Base-by-base conservation (phyloP, 2,888 invertebrate genomes). In the Frankliniella fusca region DNA sequence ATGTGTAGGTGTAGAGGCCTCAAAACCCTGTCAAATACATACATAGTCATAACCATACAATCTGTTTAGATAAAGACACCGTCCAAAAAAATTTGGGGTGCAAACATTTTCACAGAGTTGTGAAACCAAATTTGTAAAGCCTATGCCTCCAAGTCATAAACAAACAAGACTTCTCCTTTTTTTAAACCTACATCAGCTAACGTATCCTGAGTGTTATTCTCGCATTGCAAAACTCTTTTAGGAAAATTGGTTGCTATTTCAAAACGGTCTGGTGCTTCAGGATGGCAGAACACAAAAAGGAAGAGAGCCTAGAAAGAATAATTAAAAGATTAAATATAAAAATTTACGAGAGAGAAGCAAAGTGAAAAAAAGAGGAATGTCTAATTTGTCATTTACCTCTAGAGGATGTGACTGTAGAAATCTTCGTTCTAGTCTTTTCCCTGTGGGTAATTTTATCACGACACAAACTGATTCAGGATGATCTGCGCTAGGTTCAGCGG, bases 181-280 rank as follows among this genome's bases (percentile, higher is more conserved):
- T 94, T 94, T 70, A 98, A 91, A 28, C 97, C 97, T 38, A 93
- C 94, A 84, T 95, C 93, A 83, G 89, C 89, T 82, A 97, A 90
- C 48, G 93, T 93, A 82, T 90, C 87, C 10, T 91, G 89, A 80
- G 89, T 88, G 81, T 89, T 88, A 85, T 88, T 87, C 83, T 87
- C 87, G 85, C 93, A 93, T 8, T 93, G 91, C 82, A 98, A 90
- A 84, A 94, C 92, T 84, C 95, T 92, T 87, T 96, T 95, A 0
- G 98, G 98, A 88, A 96, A 98, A 90, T 97, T 98, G 84, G 97
- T 97, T 81, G 96, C 96, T 84, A 98, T 96, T 90, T 98, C 97
- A 88, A 98, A 98, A 87, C 94, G 93, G 87, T 96, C 92, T 1
- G 98, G 98, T 20, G 98, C 94, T 85, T 94, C 93, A 8, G 97